phyloP scores from a whole-genome alignment of 2,797 vertebrate species.

The Darevskia nairensis region DNA sequence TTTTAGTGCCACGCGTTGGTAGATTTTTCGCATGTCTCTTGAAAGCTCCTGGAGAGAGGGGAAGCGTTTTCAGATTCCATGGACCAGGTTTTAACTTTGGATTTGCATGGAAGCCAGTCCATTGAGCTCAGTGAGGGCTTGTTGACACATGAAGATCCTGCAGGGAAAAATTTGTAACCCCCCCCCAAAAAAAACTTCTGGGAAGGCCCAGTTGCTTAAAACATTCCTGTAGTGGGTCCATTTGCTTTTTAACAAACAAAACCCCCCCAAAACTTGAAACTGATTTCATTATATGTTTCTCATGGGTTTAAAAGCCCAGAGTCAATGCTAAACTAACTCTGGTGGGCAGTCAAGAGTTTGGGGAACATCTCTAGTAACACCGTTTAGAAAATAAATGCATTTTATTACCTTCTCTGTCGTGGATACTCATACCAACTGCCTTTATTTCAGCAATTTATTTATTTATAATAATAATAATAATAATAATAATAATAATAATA shows the following conservation, averaged over 20 bases:
- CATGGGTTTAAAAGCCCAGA: conserved; percentile 50
- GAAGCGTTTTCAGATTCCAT: neutral
- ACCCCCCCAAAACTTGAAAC: neutral
- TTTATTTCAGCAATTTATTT: neutral
- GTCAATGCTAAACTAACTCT: conserved; percentile 15
- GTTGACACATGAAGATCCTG: neutral
- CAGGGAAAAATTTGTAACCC: neutral
- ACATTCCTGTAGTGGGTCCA: neutral
- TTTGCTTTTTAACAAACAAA: conserved; percentile 21
- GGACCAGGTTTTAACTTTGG: neutral
- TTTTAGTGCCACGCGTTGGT: neutral
- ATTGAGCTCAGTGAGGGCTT: neutral
- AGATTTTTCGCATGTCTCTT: neutral
- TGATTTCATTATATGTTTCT: conserved; percentile 48
- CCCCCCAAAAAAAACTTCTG: no score
- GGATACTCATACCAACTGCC: neutral
- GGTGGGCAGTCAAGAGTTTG: neutral
- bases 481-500: no score
- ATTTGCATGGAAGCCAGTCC: neutral
- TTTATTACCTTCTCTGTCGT: neutral
- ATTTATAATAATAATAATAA: no score
- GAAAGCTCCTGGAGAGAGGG: neutral
- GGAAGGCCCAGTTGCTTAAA: neutral
- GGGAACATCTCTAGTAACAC: neutral
- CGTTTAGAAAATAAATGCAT: neutral